phyloP scores from a whole-genome alignment of 2,797 vertebrate species.

The Iguana delicatissima region DNA sequence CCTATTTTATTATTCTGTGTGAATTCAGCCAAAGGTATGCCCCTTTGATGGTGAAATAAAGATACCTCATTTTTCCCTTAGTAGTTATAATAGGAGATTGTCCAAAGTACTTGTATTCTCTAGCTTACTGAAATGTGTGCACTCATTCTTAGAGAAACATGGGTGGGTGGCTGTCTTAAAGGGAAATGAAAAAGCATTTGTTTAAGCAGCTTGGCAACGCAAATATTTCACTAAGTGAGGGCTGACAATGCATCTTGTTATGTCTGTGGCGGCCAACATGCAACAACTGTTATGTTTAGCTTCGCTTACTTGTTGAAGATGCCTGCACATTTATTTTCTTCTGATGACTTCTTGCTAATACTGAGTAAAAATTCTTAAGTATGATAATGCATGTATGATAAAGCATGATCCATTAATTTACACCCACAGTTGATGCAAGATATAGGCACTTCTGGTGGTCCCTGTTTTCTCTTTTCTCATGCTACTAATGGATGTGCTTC shows the following conservation, averaged over 20 bases:
- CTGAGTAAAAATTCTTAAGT: neutral
- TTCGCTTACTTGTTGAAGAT: constrained; percentile 75
- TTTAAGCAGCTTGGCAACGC: constrained; percentile 83
- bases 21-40: neutral
- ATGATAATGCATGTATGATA: too few relatives aligned
- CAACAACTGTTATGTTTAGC: constrained; percentile 82
- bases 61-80: constrained; percentile 60
- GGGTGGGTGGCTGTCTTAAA: constrained; percentile 80
- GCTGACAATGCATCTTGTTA: constrained; percentile 82
- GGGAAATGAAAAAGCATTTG: constrained; percentile 85
- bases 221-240: constrained; percentile 90
- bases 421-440: constrained; percentile 32
- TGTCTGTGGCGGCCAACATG: constrained; percentile 82
- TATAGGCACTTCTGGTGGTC: constrained; percentile 21
- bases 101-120: constrained; percentile 82
- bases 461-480: neutral
- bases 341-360: constrained; percentile 14
- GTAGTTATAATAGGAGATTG: constrained; percentile 74
- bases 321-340: constrained; percentile 14
- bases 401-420: constrained; percentile 7
- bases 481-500: neutral
- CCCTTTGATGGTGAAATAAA: constrained; percentile 61
- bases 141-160: constrained; percentile 78
- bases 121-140: constrained; percentile 81
- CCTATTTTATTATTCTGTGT: neutral